phyloP scores from a whole-genome alignment of 2,888 invertebrate species.

The Allolobophora icterica region DNA sequence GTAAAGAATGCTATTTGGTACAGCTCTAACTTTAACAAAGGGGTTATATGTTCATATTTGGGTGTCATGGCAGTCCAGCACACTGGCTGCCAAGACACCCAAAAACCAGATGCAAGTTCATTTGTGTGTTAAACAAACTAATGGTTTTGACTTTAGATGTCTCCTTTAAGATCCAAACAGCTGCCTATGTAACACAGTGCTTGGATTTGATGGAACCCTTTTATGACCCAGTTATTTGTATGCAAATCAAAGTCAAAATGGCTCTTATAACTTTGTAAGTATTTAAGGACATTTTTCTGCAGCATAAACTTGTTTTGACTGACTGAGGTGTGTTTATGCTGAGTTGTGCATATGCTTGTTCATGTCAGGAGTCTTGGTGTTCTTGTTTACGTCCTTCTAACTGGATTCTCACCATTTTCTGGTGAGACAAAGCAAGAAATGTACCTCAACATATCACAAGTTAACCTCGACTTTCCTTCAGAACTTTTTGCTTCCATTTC shows the following conservation, averaged over 20 bases:
- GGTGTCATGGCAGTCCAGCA: too few species aligned
- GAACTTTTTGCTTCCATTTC: constrained; percentile 85
- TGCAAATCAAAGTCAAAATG: too few species aligned
- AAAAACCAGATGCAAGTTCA: background rate
- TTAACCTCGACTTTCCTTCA: constrained; percentile 89
- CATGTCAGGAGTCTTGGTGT: constrained; percentile 83
- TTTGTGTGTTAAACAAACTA: too few species aligned
- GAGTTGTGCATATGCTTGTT: constrained; percentile 30
- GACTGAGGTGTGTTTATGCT: constrained; percentile 22
- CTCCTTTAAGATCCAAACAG: too few species aligned
- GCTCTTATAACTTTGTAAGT: too few species aligned
- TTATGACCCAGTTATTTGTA: too few species aligned
- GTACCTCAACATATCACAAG: constrained; percentile 93
- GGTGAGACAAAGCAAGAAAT: constrained; percentile 94
- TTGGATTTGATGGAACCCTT: too few species aligned
- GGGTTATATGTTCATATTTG: too few species aligned
- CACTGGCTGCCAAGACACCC: background rate
- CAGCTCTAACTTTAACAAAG: too few species aligned
- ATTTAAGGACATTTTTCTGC: background rate
- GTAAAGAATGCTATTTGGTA: too few species aligned
- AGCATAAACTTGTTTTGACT: background rate
- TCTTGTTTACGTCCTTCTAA: constrained; percentile 88
- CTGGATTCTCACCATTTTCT: constrained; percentile 93
- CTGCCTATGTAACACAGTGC: too few species aligned
- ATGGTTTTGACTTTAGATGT: too few species aligned